Evolutionary conservation across 2,888 invertebrate species (phyloP).

Genomic region (Oegoconia quadripuncta): DNA sequence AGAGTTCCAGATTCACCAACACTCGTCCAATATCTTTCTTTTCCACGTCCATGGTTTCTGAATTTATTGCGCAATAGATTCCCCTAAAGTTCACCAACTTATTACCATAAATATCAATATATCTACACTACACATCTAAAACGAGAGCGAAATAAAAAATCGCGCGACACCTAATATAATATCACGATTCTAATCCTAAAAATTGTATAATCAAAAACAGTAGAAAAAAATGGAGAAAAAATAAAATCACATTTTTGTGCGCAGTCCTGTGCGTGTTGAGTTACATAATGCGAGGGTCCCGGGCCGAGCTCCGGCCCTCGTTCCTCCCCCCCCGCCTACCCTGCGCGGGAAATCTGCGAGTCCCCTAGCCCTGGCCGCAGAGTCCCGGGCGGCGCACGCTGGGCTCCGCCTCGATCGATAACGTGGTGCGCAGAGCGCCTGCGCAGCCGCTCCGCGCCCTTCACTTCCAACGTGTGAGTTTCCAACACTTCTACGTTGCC

Average conservation of each 20-base stretch:
- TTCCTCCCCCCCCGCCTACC: slow-evolving; percentile 11
- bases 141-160: slow-evolving; percentile 43
- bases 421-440: slow-evolving; percentile 18
- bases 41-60: slow-evolving; percentile 16
- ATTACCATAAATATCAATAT: slow-evolving; percentile 42
- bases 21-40: slow-evolving; percentile 23
- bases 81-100: slow-evolving; percentile 29
- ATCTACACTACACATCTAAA: slow-evolving; percentile 56
- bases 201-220: slow-evolving; percentile 73
- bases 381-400: slow-evolving; percentile 17
- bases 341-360: slow-evolving; percentile 18
- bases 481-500: slow-evolving; percentile 30
- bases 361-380: slow-evolving; percentile 3
- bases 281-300: slow-evolving; percentile 74
- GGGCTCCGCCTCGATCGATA: slow-evolving; percentile 30
- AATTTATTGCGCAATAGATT: slow-evolving; percentile 23
- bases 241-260: slow-evolving; percentile 79
- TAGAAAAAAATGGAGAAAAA: slow-evolving; percentile 68
- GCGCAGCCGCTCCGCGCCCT: slow-evolving; percentile 22
- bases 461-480: slow-evolving; percentile 8
- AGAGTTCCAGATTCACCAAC: slow-evolving; percentile 9
- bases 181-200: slow-evolving; percentile 71
- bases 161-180: slow-evolving; percentile 66
- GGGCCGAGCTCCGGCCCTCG: slow-evolving; percentile 46
- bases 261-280: slow-evolving; percentile 77